Percentiles rank a stretch among this genome's conserved stretches.
Conservation (phyloP, 2,888 invertebrate species). For the Heteromurus nitidus region DNA sequence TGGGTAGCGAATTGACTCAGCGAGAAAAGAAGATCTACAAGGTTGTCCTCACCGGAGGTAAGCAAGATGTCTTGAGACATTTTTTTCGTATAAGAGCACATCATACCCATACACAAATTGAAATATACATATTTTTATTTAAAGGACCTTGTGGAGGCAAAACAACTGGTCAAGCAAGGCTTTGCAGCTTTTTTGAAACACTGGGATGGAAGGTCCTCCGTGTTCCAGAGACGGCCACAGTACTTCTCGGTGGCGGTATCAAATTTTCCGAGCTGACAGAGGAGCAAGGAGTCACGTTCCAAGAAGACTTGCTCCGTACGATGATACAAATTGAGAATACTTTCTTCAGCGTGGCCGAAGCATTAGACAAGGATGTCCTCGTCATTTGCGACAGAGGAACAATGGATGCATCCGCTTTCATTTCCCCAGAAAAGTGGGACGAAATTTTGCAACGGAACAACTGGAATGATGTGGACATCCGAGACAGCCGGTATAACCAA, state of each 20-base stretch:
- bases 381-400: conserved; percentile 98
- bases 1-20: conserved; percentile 48
- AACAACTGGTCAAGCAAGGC: conserved; percentile 95
- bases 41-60: conserved; percentile 92
- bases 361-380: conserved; percentile 80
- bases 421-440: conserved; percentile 88
- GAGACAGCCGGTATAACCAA: conserved; percentile 97
- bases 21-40: conserved; percentile 82
- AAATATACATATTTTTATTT: background rate
- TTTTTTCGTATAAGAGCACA: no score
- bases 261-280: conserved; percentile 95
- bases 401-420: conserved; percentile 98
- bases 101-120: no score
- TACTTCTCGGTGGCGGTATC: conserved; percentile 97
- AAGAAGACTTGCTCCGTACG: conserved; percentile 87
- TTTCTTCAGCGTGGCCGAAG: conserved; percentile 87
- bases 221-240: conserved; percentile 99
- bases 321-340: conserved; percentile 98
- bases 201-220: conserved; percentile 99
- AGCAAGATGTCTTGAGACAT: no score
- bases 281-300: conserved; percentile 82
- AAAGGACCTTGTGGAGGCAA: conserved; percentile 88
- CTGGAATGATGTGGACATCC: conserved; percentile 93
- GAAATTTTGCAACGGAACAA: conserved; percentile 86
- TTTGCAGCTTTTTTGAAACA: conserved; percentile 98